Percentiles rank a stretch among this genome's conserved stretches.
phyloP scores from a whole-genome alignment of 2,797 vertebrate genomes.

The Ispidina picta region DNA sequence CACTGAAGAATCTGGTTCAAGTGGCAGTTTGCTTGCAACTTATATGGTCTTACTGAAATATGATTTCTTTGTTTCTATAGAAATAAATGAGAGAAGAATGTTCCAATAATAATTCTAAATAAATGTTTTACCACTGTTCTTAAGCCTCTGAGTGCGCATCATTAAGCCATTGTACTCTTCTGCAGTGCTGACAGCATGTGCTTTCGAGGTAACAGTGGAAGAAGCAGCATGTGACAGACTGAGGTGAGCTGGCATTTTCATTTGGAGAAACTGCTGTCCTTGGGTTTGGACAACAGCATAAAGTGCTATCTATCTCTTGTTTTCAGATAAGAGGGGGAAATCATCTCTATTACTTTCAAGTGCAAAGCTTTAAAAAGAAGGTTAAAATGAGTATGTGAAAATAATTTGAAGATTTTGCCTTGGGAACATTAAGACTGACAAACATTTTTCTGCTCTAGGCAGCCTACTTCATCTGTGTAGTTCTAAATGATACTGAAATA shows the following conservation, averaged over 20 bases:
- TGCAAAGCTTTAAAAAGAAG: not conserved
- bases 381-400: not conserved
- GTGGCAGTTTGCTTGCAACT: not conserved
- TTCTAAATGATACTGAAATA: not conserved
- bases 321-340: not conserved
- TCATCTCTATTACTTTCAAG: not conserved
- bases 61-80: not conserved
- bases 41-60: fast-evolving
- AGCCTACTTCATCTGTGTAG: not conserved
- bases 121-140: not conserved
- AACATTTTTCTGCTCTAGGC: not conserved
- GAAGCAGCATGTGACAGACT: not conserved
- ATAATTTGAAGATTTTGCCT: not conserved
- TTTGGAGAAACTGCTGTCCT: not conserved
- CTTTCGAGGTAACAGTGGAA: not conserved
- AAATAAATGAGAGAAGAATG: not conserved
- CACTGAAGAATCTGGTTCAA: not conserved
- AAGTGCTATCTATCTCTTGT: not conserved
- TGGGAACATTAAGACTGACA: not conserved
- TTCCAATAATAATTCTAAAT: not conserved
- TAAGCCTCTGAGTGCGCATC: not conserved
- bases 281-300: not conserved
- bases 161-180: not conserved
- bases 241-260: not conserved
- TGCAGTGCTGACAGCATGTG: not conserved